phyloP scores from a whole-genome alignment of 2,888 invertebrate species.

The Synergus itoensis region DNA sequence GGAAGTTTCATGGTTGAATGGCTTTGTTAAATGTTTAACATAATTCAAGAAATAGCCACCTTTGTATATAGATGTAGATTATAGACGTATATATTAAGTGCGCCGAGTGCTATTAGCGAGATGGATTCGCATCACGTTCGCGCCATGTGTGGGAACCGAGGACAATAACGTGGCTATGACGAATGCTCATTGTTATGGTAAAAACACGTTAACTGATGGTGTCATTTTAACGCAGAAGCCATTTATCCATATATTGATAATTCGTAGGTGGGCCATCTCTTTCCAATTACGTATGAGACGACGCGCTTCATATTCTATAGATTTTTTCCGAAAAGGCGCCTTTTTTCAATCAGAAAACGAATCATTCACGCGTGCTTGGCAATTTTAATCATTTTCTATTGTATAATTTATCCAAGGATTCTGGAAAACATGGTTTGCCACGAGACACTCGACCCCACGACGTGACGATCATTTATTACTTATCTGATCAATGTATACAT shows the following conservation, averaged over 20 bases:
- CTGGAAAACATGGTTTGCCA: neutral
- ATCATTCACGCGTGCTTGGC: conserved; percentile 27
- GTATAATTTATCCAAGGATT: conserved; percentile 27
- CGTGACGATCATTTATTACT: neutral
- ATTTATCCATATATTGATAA: conserved; percentile 19
- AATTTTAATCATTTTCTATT: conserved; percentile 32
- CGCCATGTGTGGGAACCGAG: conserved; percentile 67
- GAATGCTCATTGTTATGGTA: conserved; percentile 59
- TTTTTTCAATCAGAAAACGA: conserved; percentile 10
- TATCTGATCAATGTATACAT: neutral
- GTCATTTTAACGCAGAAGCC: conserved; percentile 34
- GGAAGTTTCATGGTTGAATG: conserved; percentile 23
- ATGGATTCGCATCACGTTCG: conserved; percentile 69
- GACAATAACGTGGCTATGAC: conserved; percentile 62
- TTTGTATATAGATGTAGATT: conserved; percentile 42
- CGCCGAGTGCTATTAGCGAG: conserved; percentile 63
- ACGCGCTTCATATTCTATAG: neutral
- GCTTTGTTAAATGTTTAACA: conserved; percentile 24
- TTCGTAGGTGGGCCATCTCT: conserved; percentile 25
- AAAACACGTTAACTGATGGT: conserved; percentile 42
- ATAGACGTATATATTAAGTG: conserved; percentile 34
- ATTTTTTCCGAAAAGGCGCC: conserved; percentile 17
- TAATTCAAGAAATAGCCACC: conserved; percentile 43
- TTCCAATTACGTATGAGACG: conserved; percentile 39
- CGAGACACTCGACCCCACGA: neutral